Evolutionary conservation across 2,797 vertebrate genomes (phyloP).

Genomic region (Cossypha niveicapilla): DNA sequence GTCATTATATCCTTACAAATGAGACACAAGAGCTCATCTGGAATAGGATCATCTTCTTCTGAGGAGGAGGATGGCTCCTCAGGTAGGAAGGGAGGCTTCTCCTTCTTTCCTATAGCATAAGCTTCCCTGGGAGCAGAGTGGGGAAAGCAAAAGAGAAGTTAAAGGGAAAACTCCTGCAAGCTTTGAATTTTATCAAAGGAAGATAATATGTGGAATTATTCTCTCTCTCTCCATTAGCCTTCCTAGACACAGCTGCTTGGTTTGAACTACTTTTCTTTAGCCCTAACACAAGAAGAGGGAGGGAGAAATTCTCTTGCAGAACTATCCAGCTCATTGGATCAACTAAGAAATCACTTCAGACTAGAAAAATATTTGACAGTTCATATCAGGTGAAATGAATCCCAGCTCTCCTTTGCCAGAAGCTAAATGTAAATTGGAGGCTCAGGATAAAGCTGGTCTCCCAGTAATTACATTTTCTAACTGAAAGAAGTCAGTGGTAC

Average conservation of each 20-base stretch:
- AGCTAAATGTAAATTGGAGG: background rate
- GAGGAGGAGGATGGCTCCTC: conserved; percentile 82
- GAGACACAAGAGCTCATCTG: conserved; percentile 90
- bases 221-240: background rate
- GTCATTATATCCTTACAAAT: conserved; percentile 94
- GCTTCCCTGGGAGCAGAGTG: conserved; percentile 79
- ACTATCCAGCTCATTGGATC: background rate
- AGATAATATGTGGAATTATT: background rate
- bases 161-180: background rate
- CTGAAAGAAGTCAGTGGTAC: background rate
- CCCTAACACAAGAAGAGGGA: background rate
- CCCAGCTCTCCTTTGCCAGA: background rate
- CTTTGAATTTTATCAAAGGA: background rate
- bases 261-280: background rate
- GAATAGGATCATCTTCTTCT: conserved; percentile 85
- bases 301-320: background rate
- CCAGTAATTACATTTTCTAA: background rate
- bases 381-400: background rate
- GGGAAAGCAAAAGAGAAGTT: conserved; percentile 1
- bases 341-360: background rate
- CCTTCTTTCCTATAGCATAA: conserved; percentile 96
- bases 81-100: conserved; percentile 88
- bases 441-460: background rate
- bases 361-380: background rate
- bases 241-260: background rate